Evolutionary conservation across 1,140 invertebrate genomes (phyloP), one percentile per base, ranked within the genome.

Genomic region (Hestina assimilis): DNA sequence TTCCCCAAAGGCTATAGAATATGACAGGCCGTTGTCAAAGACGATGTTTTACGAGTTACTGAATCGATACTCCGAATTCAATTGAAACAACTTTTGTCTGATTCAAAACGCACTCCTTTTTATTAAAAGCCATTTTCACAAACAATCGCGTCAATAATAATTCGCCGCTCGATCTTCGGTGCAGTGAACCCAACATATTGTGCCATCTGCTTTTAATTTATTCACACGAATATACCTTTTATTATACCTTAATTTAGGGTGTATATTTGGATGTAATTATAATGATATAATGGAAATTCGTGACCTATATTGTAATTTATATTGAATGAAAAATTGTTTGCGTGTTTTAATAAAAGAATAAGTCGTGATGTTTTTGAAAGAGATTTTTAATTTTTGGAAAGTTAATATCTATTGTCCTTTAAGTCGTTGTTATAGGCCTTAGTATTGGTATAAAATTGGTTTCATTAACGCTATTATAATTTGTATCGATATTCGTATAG

Each of bases 81-180:
- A 69, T 66, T 52, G 63, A 66, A 46, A 54, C 38, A 54, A 52
- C 69, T 67, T 73, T 76, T 76, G 68, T 72, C 46, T 29, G 52
- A 66, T 69, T 62, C 45, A 55, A 62, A 64, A 59, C 11, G 48
- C 29, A 21, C 35, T 56, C 33, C 60, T 23, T 59, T n/a, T 62
- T 59, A 66, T 59, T 65, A 53, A 58, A 52, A 42, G 35, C 47
- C 50, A 63, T 66, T 69, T 61, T 66, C 47, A 31, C 29, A 51
- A 58, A 66, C 64, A 66, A 59, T 69, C 57, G 42, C 40, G 41
- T 50, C 51, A 63, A 67, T 70, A 61, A 68, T 63, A 56, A 59
- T 62, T 67, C 54, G 24, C 41, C 21, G 38, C 40, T 29, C 56
- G 33, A 67, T 63, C 20, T 58, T 61, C 31, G 29, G 43, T 43